Base-by-base conservation (phyloP, 2,113 vertebrate species). In the Merops nubicus region DNA sequence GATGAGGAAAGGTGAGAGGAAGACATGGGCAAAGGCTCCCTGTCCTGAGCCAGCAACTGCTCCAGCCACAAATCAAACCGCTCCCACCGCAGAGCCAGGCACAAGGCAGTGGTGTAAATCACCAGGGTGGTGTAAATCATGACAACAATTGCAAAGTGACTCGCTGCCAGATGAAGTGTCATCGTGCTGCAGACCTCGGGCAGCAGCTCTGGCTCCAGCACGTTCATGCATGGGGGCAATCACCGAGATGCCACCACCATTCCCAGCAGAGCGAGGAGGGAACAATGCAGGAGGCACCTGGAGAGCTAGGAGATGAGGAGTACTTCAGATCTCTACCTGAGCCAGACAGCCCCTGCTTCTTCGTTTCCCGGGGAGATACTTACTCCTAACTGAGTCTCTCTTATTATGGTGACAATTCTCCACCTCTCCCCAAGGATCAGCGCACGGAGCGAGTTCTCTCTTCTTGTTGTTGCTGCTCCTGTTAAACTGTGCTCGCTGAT, bases 151-250 rank as follows among this genome's bases (percentile, higher is more conserved):
- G 59, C 56, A 9, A 31, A 56, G 75, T 2, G 48, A 34, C 62
- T 28, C 42, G 1, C 7, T 19, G 75, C 47, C 53, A 15, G 2
- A 3, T 0, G 0, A 8, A 8, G 77, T 3, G 73, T 1, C 51
- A 8, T 59, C 79, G 88, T 29, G 9, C 6, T 9, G 7, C 74
- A 73, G 33, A 56, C 3, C 65, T 29, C 34, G 77, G 63, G 21
- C 9, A 50, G 33, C 80, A 45, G 29, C 62, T 59, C 72, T 4
- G 8, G 64, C 76, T 89, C 62, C 7, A 2, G 2, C 1, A 15
- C 0, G 12, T 8, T 62, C 92, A 28, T 42, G 15, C 23, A 13
- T 0, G 3, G 64, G 22, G n/a, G 2, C 47, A 63, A 8, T 6
- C 21, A 3, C 47, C 17, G 54, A 8, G 34, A 12, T 50, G 79